Conservation (phyloP, 2,797 vertebrate species). For the Percopsis omiscomaycus region DNA sequence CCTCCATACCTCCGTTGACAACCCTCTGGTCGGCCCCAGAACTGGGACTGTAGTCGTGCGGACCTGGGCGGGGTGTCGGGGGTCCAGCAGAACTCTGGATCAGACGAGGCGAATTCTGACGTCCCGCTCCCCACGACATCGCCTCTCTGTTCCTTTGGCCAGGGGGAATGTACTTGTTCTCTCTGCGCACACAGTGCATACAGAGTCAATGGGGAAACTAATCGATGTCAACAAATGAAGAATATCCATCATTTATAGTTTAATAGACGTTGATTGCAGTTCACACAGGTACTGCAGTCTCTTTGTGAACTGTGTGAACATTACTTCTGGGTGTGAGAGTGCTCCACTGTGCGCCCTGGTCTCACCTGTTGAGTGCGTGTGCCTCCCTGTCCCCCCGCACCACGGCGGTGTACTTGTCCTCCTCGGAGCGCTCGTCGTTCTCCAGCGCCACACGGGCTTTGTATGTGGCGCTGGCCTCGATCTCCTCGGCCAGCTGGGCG, state of each 20-base stretch:
- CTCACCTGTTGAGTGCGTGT: constrained; percentile 88
- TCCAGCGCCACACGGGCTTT: constrained; percentile 96
- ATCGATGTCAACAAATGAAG: too few relatives aligned
- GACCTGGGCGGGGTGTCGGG: constrained; percentile 83
- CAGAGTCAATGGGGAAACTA: neutral
- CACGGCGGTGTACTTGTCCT: constrained; percentile 98
- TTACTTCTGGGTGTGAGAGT: neutral
- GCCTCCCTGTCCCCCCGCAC: constrained; percentile 89
- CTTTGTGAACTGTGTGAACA: too few relatives aligned
- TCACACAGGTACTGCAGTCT: too few relatives aligned
- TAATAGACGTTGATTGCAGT: too few relatives aligned
- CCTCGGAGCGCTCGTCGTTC: constrained; percentile 95
- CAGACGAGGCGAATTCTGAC: constrained; percentile 92
- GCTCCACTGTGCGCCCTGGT: neutral
- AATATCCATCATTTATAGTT: neutral
- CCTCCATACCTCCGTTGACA: constrained; percentile 92
- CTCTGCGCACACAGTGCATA: constrained; percentile 73
- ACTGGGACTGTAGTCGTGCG: constrained; percentile 92
- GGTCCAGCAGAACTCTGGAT: constrained; percentile 86
- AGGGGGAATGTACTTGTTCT: constrained; percentile 98
- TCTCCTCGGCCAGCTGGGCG: constrained; percentile 96
- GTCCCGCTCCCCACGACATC: constrained; percentile 91
- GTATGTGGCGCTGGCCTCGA: constrained; percentile 96
- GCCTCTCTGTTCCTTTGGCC: constrained; percentile 94
- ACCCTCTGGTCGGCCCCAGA: constrained; percentile 93